Percentiles rank a stretch among this genome's conserved stretches.
phyloP scores from a whole-genome alignment of 2,888 invertebrate genomes.

The Phlogophora meticulosa region DNA sequence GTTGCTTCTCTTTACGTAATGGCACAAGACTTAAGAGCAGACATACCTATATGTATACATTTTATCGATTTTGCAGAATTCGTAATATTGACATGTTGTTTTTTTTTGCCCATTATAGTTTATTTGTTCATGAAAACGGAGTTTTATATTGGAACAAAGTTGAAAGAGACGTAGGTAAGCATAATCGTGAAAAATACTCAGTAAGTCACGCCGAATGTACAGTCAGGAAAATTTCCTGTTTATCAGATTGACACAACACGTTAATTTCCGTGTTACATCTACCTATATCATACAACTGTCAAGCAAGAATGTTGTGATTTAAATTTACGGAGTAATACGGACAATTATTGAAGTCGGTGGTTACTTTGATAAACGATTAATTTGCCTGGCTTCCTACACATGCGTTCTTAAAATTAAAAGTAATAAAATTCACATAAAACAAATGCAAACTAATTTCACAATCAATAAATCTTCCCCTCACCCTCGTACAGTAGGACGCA shows the following conservation, averaged over 20 bases:
- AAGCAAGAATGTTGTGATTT: no score
- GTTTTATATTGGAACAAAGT: neutral
- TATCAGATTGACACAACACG: no score
- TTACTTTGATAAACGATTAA: no score
- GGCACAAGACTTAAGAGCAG: neutral
- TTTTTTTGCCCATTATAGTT: slow-evolving; percentile 1
- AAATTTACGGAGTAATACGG: no score
- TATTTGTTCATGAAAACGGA: slow-evolving; percentile 1
- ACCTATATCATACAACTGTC: no score
- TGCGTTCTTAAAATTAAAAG: slow-evolving; percentile 40
- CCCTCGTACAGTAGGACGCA: slow-evolving; percentile 30
- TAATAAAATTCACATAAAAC: slow-evolving; percentile 59
- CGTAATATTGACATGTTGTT: neutral
- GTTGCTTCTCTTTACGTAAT: neutral
- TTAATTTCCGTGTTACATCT: no score
- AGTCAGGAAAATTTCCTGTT: no score
- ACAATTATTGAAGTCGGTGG: no score
- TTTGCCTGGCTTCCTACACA: no score
- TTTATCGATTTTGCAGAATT: slow-evolving; percentile 7
- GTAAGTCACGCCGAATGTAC: slow-evolving; percentile 17
- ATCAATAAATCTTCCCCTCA: slow-evolving; percentile 75
- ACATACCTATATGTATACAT: neutral
- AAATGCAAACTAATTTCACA: slow-evolving; percentile 71
- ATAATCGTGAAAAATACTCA: slow-evolving; percentile 4
- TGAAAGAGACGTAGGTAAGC: neutral